Evolutionary conservation across 2,888 invertebrate species (phyloP).

Genomic region (Drosophila borealis): DNA sequence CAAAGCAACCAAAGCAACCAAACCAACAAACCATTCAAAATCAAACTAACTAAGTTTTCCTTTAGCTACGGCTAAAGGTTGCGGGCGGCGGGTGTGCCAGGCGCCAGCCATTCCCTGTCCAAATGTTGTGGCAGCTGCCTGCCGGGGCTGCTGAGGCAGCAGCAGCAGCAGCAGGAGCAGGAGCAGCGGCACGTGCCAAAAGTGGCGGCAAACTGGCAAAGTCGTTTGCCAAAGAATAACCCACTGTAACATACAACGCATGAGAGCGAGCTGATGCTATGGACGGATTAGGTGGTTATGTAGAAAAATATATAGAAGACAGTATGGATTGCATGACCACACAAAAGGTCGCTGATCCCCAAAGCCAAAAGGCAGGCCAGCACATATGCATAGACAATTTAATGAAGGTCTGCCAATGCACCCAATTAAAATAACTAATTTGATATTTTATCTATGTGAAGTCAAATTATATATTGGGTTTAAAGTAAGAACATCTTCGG

Average conservation of each 20-base stretch:
- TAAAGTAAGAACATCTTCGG: too few relatives aligned
- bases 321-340: too few relatives aligned
- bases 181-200: conserved; percentile 60
- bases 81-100: background rate
- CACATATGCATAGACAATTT: too few relatives aligned
- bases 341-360: too few relatives aligned
- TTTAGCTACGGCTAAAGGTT: conserved; percentile 20
- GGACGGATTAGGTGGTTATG: background rate
- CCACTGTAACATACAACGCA: background rate
- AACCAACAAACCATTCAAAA: conserved; percentile 71
- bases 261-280: background rate
- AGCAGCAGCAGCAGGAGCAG: conserved; percentile 3
- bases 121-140: conserved; percentile 49
- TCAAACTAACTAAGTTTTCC: conserved; percentile 69
- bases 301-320: too few relatives aligned
- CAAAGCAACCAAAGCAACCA: conserved; percentile 51
- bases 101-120: conserved; percentile 31
- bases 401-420: too few relatives aligned
- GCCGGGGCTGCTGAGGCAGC: conserved; percentile 7
- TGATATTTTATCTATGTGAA: too few relatives aligned
- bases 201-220: conserved; percentile 58
- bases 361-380: too few relatives aligned
- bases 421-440: too few relatives aligned
- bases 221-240: conserved; percentile 59
- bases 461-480: too few relatives aligned